Evolutionary conservation across 2,888 invertebrate species (phyloP), one percentile per base, ranked within the genome.

Genomic region (Luperina nickerlii): DNA sequence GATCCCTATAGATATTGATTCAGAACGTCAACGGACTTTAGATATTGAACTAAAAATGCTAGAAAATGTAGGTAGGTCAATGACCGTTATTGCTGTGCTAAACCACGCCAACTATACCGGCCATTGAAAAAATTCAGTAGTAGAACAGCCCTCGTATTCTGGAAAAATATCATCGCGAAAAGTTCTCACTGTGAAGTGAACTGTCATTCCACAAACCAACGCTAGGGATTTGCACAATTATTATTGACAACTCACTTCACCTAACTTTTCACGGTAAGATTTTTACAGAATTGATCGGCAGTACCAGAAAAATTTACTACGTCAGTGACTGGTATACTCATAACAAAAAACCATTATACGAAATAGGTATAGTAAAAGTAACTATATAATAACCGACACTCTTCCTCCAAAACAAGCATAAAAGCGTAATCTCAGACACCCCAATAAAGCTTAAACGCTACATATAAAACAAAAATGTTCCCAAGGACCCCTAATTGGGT

Each of bases 401-500:
- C 45, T 72, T 11, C 11, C 1, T 27, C 18, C 24, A 70, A 69
- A 82, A 60, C 42, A 79, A 38, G 0, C 54, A 66, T 51, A 69
- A 68, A 72, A 38, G 32, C 38, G 18, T 32, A 81, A 65, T 62
- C 72, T 65, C 65, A 72, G 62, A 69, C n/a, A 85, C 69, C 62
- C 20, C 15, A 71, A 67, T 54, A 60, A 62, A 57, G 11, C 60
- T 45, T 74, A 75, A 84, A 73, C 42, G 63, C 60, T 20, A n/a
- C 76, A 72, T 68, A 70, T 76, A 75, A 84, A 81, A 76, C 77
- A 74, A 65, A 83, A 79, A 84, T 67, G 54, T 60, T 76, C 63
- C 27, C 68, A 68, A 68, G 48, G 67, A 72, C 63, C 72, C 45
- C 48, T 81, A 85, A 87, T 86, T 82, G 74, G 69, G 78, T 78